These are phyloP conservation scores for Drosophila quinaria DNA, from an alignment of 2,888 invertebrate species.

Conservation along the genomic window DNA sequence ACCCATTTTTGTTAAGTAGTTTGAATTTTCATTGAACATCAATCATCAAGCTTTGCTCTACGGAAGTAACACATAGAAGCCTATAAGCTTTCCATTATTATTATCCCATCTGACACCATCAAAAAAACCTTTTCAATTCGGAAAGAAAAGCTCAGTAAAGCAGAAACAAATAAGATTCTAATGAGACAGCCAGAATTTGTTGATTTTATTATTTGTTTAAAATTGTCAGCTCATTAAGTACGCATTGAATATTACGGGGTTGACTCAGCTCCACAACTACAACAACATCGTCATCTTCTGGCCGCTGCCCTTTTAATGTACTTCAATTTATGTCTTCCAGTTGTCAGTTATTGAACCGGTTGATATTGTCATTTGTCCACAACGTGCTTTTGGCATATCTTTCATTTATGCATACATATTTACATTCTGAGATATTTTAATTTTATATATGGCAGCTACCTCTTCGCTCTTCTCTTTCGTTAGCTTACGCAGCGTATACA, in stretches of 20 bases:
- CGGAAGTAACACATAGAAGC: not conserved
- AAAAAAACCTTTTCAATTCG: slow-evolving; percentile 59
- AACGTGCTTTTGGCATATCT: slow-evolving; percentile 29
- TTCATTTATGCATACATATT: slow-evolving; percentile 3
- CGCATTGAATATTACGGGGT: slow-evolving; percentile 36
- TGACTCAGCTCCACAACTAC: slow-evolving; percentile 36
- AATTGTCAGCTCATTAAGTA: slow-evolving; percentile 50
- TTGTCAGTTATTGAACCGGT: slow-evolving; percentile 75
- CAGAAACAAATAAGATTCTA: slow-evolving; percentile 42
- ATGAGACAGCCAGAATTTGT: slow-evolving; percentile 47
- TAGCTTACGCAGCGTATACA: slow-evolving; percentile 59
- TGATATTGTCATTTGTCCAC: slow-evolving; percentile 46
- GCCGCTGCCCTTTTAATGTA: slow-evolving; percentile 68
- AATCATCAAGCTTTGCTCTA: not conserved
- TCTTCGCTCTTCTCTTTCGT: slow-evolving; percentile 16
- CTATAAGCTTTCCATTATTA: not conserved
- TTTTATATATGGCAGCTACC: slow-evolving; percentile 34
- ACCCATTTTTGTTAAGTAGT: not conserved
- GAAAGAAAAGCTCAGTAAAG: slow-evolving; percentile 50
- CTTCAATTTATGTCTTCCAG: slow-evolving; percentile 65
- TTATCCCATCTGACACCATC: not conserved
- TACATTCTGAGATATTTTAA: slow-evolving; percentile 23
- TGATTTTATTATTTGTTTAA: slow-evolving; percentile 45
- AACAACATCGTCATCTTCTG: slow-evolving; percentile 43
- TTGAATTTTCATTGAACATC: not conserved